Evolutionary conservation across 2,113 vertebrate species (phyloP), one percentile per base, ranked within the genome.

Genomic region (Aplodontia rufa): DNA sequence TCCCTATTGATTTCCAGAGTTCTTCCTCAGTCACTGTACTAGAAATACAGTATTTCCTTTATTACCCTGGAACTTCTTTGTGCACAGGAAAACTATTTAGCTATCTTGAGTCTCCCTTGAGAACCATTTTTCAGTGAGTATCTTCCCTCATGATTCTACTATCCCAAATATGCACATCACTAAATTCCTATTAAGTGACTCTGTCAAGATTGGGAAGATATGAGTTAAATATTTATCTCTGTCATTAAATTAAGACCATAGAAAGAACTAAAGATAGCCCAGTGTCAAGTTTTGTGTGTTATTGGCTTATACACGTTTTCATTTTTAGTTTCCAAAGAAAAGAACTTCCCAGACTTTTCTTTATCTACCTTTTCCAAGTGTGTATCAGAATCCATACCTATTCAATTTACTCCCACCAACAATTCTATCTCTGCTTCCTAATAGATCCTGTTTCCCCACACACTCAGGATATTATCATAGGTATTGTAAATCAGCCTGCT

Each of bases 271-370:
- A 83, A 92, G 96, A 86, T 88, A 66, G 42, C 35, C 20, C 8
- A 69, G 22, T 53, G 4, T 85, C 51, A 49, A 0, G 71, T 81
- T 92, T 32, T 49, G 12, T 58, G 5, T 64, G 20, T 90, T 75
- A 45, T 4, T 87, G 30, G 4, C n/a, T 92, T 96, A 5, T 72
- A 86, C 17, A 90, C 68, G 42, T 94, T 62, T 88, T 83, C 40
- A 58, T 55, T 87, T 93, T 83, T 84, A 76, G 35, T 83, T 96
- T 91, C 30, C 45, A 55, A 92, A 94, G 86, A 51, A 90, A 95
- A 96, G 45, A 90, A 60, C 87, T 88, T 87, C 32, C 80, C 51
- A 95, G 40, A 17, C 37, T 94, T 71, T 83, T 60, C 26, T 94
- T 96, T 94, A 62, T 94, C 90, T 93, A 2, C 69, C 42, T 83